phyloP scores from a whole-genome alignment of 2,797 vertebrate species.

The Lithobates sylvaticus region DNA sequence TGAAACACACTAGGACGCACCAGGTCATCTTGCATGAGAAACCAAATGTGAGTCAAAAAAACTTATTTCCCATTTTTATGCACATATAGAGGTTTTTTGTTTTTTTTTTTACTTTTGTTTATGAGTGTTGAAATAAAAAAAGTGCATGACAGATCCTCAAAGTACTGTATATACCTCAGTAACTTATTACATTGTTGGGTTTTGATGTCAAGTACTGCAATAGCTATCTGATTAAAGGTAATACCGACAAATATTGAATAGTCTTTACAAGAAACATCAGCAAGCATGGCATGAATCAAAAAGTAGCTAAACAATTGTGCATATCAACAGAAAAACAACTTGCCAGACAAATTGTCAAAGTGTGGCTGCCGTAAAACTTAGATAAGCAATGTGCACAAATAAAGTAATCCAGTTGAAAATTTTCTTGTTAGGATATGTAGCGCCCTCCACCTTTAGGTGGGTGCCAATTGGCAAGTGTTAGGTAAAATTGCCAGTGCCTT shows the following conservation, averaged over 20 bases:
- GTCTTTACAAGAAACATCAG: background rate
- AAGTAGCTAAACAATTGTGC: background rate
- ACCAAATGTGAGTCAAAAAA: too few relatives aligned
- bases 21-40: too few relatives aligned
- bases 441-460: too few relatives aligned
- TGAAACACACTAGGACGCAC: too few relatives aligned
- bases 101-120: slow-evolving; percentile 1
- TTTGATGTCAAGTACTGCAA: slow-evolving; percentile 5
- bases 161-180: background rate
- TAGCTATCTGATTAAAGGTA: background rate
- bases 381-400: background rate
- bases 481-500: too few relatives aligned
- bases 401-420: slow-evolving; percentile 17
- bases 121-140: slow-evolving; percentile 6
- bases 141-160: background rate
- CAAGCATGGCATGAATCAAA: slow-evolving; percentile 11
- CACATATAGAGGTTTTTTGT: too few relatives aligned
- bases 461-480: too few relatives aligned
- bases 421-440: slow-evolving; percentile 22
- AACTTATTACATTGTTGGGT: background rate
- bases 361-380: background rate
- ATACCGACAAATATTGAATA: background rate
- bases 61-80: too few relatives aligned
- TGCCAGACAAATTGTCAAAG: slow-evolving; percentile 25
- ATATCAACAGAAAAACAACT: slow-evolving; percentile 33